Percentiles rank a stretch among this genome's conserved stretches.
phyloP scores from a whole-genome alignment of 2,113 vertebrate species.

The Grus americana region DNA sequence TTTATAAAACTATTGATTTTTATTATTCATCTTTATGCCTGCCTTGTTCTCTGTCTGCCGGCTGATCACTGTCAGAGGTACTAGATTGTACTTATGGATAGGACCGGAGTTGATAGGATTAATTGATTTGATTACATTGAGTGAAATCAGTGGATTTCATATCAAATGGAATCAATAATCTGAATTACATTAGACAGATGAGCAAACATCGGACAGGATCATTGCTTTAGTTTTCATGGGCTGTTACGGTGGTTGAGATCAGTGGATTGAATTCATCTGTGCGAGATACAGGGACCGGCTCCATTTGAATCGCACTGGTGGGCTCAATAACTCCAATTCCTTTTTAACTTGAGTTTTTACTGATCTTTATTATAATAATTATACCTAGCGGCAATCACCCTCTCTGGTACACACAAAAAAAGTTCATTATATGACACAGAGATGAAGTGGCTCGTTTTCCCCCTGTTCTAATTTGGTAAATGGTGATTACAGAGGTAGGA shows the following conservation, averaged over 20 bases:
- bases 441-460: slow-evolving; percentile 63
- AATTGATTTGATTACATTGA: slow-evolving; percentile 54
- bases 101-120: slow-evolving; percentile 27
- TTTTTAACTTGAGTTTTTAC: slow-evolving; percentile 47
- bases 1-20: slow-evolving; percentile 31
- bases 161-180: slow-evolving; percentile 40
- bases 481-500: slow-evolving; percentile 66
- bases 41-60: neutral
- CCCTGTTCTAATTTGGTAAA: slow-evolving; percentile 61
- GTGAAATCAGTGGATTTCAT: slow-evolving; percentile 51
- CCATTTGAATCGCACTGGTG: neutral
- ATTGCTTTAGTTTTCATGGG: slow-evolving; percentile 9
- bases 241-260: neutral
- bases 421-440: slow-evolving; percentile 62
- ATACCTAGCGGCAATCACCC: slow-evolving; percentile 38
- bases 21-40: slow-evolving; percentile 14
- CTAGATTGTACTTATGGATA: neutral
- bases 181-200: slow-evolving; percentile 38
- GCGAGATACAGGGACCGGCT: neutral
- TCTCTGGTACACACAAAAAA: slow-evolving; percentile 51
- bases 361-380: slow-evolving; percentile 66
- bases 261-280: neutral
- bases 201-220: slow-evolving; percentile 9
- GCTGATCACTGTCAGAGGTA: slow-evolving; percentile 13
- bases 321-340: slow-evolving; percentile 14